A percentile compares a stretch with the other conserved stretches of the same genome.
Evolutionary conservation across 2,888 invertebrate genomes (phyloP).

Genomic region (Hyppa rectilinea): DNA sequence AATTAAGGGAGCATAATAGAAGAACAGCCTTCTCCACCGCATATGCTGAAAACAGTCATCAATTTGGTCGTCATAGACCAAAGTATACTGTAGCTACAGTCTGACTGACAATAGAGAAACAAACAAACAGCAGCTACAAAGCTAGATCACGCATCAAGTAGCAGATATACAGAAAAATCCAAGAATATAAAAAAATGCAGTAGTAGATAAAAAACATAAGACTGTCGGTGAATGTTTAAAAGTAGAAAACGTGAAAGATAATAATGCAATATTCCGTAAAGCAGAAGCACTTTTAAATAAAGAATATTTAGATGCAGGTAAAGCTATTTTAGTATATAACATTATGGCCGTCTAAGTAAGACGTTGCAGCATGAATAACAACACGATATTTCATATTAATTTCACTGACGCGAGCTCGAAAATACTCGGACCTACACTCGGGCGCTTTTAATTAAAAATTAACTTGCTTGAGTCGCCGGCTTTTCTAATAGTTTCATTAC

Average conservation of each 20-base stretch:
- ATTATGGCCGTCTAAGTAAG: neutral
- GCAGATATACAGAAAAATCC: no score
- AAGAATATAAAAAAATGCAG: no score
- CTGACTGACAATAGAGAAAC: no score
- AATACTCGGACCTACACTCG: conserved; percentile 31
- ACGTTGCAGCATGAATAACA: conserved; percentile 17
- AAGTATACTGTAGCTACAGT: no score
- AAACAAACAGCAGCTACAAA: no score
- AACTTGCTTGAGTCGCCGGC: conserved; percentile 47
- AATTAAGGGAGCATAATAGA: no score
- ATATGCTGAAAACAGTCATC: no score
- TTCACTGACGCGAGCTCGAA: conserved; percentile 40
- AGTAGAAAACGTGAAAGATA: neutral
- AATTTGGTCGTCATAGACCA: no score
- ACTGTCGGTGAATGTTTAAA: no score
- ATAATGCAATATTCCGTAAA: neutral
- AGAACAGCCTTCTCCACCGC: no score
- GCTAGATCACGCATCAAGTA: no score
- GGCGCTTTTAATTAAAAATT: conserved; percentile 61
- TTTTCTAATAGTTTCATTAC: conserved; percentile 68
- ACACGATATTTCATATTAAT: conserved; percentile 48
- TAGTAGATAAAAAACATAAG: no score
- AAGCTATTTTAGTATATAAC: neutral
- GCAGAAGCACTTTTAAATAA: neutral
- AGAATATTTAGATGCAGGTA: neutral